Base-by-base conservation (phyloP, 2,888 invertebrate species). In the Cheilosia urbana region DNA sequence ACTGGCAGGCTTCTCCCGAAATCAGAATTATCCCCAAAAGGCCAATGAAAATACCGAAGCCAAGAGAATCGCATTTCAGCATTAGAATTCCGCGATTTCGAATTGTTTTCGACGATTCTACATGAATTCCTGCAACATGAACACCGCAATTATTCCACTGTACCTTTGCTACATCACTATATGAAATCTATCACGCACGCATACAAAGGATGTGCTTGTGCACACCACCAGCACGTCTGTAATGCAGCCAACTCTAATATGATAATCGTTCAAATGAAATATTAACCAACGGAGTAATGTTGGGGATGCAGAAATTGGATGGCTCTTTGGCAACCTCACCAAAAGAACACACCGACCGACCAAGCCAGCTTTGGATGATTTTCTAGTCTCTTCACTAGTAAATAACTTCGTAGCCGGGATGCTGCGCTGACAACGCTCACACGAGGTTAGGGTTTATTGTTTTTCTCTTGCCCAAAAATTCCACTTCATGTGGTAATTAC, bases 361-460 rank as follows among this genome's bases (percentile, higher is more conserved):
- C 24, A 15, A 19, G 15, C 49, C 47, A 60, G 51, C 45, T 81
- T 51, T 63, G 68, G 65, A 57, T 82, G 65, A 42, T 58, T 53
- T 51, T 13, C 19, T 27, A 78, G 68, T 68, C 53, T 63, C 66
- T 69, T 66, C 58, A 53, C 53, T 84, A 76, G 71, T 85, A 85
- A 81, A 85, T 85, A 76, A 84, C 80, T 81, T 66, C 62, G 55
- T 37, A 76, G 55, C 65, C 37, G 24, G 58, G 30, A 66, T 47
- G 45, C n/a, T 63, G 19, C 66, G n/a, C 66, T 63, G 57, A 60
- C 85, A 76, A 81, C 75, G 76, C 66, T 66, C 75, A 58, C 60
- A 76, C 27, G 77, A 63, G 77, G 81, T 80, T 71, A 85, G 76
- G 68, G 81, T 85, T 85, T 85, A 85, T 85, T 85, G 81, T 85